A percentile compares a stretch with the other conserved stretches of the same genome.
These are phyloP conservation scores for Tenebrio molitor DNA, from an alignment of 1,140 invertebrate genomes.

Conservation along the genomic window DNA sequence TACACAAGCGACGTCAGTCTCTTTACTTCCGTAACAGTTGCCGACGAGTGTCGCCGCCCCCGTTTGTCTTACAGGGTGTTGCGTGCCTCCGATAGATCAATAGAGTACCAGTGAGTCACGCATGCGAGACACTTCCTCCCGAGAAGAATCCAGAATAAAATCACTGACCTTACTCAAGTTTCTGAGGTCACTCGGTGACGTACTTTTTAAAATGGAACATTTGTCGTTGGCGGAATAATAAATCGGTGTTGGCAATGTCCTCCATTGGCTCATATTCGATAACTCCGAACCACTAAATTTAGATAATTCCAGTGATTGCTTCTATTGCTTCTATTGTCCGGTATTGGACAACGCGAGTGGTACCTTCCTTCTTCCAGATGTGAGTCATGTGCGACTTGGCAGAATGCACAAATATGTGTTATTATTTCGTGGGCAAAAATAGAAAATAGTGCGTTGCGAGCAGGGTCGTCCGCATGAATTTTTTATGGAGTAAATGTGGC, in stretches of 20 bases:
- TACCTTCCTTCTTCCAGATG: neutral
- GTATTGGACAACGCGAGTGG: neutral
- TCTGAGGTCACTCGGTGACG: constrained; percentile 21
- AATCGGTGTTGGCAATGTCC: neutral
- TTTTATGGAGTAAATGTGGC: too few species aligned
- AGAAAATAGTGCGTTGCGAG: neutral
- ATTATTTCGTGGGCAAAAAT: neutral
- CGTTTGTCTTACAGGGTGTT: too few species aligned
- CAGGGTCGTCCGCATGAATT: too few species aligned
- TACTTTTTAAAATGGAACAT: constrained; percentile 20
- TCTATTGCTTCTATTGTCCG: neutral
- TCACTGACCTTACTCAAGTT: constrained; percentile 19
- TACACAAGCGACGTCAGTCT: too few species aligned
- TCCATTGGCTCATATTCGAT: too few species aligned
- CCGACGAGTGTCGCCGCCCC: too few species aligned
- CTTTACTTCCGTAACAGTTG: too few species aligned
- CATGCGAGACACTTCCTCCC: constrained; percentile 9
- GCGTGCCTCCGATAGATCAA: neutral
- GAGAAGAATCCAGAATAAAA: constrained; percentile 27
- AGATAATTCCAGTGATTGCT: neutral
- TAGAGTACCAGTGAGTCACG: constrained; percentile 9
- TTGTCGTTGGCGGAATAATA: constrained; percentile 1
- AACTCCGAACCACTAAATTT: neutral
- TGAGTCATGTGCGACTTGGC: neutral
- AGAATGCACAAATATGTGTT: neutral